Conservation (phyloP, 1,140 invertebrate species). For the Atta colombica region DNA sequence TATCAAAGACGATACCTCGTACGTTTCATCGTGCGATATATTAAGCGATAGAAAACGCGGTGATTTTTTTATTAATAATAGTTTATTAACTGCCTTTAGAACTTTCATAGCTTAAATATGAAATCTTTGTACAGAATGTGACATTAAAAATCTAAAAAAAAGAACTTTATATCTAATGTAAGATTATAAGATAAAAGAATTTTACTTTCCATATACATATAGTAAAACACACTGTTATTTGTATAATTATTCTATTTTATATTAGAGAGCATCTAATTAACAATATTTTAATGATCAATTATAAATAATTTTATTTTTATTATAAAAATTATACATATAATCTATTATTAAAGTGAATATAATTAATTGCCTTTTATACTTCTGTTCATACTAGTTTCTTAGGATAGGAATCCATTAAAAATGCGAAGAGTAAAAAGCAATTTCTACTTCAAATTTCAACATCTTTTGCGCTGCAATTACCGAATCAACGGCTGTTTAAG, state of each 20-base stretch:
- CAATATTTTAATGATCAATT: neutral
- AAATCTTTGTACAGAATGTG: neutral
- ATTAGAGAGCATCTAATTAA: neutral
- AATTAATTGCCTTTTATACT: neutral
- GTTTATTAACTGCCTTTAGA: neutral
- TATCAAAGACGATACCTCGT: constrained; percentile 71
- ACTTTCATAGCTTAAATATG: neutral
- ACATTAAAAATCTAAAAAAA: neutral
- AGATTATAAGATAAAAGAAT: neutral
- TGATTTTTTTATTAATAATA: neutral
- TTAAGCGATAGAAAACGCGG: constrained; percentile 48
- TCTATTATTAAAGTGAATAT: too few species aligned
- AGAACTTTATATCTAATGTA: neutral
- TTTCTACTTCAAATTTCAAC: constrained; percentile 37
- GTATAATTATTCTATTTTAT: neutral
- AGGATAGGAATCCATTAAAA: neutral
- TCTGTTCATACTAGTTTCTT: neutral
- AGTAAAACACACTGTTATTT: neutral
- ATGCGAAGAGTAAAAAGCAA: constrained; percentile 4
- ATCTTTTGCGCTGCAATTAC: constrained; percentile 13
- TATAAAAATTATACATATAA: neutral
- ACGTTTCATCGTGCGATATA: constrained; percentile 65
- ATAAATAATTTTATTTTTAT: neutral
- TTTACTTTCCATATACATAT: neutral
- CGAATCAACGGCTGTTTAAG: constrained; percentile 77